These are phyloP conservation scores for Ricordea florida DNA, from an alignment of 92 coral and sea anemone genomes.

Conservation along the genomic window DNA sequence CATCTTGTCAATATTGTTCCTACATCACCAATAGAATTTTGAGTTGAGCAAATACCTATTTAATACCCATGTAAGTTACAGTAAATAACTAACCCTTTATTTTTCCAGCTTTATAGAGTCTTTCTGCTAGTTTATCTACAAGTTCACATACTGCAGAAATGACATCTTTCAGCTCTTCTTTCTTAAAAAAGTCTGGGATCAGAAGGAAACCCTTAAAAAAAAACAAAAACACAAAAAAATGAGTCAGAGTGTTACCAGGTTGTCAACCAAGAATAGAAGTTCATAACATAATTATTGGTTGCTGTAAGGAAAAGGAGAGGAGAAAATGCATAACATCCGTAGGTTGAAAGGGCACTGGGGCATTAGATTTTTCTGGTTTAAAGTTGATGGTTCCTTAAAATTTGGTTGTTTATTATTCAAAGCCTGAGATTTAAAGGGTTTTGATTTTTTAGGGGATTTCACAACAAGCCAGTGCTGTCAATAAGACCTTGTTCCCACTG, in stretches of 20 bases:
- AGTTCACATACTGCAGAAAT: constrained; percentile 55
- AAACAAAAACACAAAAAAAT: neutral
- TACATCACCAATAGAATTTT: neutral
- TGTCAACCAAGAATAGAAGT: neutral
- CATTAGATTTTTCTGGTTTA: too few relatives aligned
- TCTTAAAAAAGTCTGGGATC: constrained; percentile 70
- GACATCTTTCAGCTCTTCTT: constrained; percentile 71
- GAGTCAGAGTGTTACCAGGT: neutral
- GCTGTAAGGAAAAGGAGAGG: too few relatives aligned
- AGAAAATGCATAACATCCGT: too few relatives aligned
- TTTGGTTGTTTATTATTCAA: too few relatives aligned
- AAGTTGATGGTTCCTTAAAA: too few relatives aligned
- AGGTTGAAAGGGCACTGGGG: too few relatives aligned
- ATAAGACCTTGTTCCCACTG: too few relatives aligned
- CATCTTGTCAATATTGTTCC: too few relatives aligned
- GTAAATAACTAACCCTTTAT: constrained; percentile 49
- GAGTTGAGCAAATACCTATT: neutral
- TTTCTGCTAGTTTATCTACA: constrained; percentile 74
- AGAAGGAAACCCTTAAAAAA: constrained; percentile 65
- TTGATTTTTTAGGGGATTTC: too few relatives aligned
- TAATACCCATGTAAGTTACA: neutral
- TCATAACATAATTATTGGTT: neutral
- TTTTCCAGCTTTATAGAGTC: constrained; percentile 74
- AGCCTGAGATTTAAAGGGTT: too few relatives aligned
- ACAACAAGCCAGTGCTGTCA: too few relatives aligned